Evolutionary conservation across 1,140 invertebrate genomes (phyloP).

Genomic region (Microplitis demolitor): DNA sequence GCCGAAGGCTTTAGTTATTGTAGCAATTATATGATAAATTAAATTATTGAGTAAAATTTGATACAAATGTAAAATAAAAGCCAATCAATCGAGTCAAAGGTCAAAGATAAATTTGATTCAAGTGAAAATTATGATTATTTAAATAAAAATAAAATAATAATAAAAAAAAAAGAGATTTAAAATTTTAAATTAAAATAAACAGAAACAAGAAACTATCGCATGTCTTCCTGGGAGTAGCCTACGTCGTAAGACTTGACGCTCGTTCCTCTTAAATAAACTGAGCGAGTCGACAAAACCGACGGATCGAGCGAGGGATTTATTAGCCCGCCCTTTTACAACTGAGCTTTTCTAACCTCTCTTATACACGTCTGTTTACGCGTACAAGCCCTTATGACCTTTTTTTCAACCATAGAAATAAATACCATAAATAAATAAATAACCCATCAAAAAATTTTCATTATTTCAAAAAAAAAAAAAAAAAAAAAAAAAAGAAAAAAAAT

Average conservation of each 20-base stretch:
- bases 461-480: too few relatives aligned
- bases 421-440: too few relatives aligned
- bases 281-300: conserved; percentile 13
- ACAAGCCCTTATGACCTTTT: not conserved
- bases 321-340: not conserved
- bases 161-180: not conserved
- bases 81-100: conserved; percentile 14
- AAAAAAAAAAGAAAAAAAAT: too few relatives aligned
- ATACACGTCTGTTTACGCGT: not conserved
- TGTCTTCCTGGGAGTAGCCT: conserved; percentile 43
- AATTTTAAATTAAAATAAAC: not conserved
- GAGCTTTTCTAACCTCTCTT: not conserved
- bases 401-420: too few relatives aligned
- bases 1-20: too few relatives aligned
- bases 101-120: not conserved
- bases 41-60: not conserved
- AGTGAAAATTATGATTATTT: not conserved
- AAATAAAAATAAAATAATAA: not conserved
- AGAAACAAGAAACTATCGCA: conserved; percentile 39
- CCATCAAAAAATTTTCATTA: too few relatives aligned
- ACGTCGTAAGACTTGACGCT: conserved; percentile 38
- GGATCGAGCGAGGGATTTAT: not conserved
- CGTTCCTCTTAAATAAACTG: conserved; percentile 26
- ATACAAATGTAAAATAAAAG: not conserved
- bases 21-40: not conserved